Conservation (phyloP, 2,113 vertebrate species). For the Polypterus senegalus region DNA sequence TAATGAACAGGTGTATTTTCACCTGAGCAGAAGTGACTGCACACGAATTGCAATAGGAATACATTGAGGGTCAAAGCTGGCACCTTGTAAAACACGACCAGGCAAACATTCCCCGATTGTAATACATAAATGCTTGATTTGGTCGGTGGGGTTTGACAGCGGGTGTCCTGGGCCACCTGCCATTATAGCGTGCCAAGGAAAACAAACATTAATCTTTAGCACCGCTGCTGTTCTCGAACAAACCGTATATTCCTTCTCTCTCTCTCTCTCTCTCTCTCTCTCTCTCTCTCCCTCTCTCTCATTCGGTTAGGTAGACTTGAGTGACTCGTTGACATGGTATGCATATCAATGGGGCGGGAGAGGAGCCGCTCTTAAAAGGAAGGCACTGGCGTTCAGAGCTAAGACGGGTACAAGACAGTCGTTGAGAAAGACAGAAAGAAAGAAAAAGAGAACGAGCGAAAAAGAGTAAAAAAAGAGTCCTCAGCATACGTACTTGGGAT, state of each 20-base stretch:
- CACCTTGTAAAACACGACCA: too few relatives aligned
- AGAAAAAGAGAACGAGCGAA: background rate
- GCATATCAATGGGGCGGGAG: conserved; percentile 91
- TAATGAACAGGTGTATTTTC: too few relatives aligned
- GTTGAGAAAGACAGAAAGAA: background rate
- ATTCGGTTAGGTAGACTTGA: conserved; percentile 25
- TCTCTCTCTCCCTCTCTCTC: background rate
- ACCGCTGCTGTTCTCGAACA: conserved; percentile 17
- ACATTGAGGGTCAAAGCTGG: too few relatives aligned
- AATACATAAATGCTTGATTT: too few relatives aligned
- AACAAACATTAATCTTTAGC: conserved; percentile 18
- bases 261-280: conserved; percentile 4
- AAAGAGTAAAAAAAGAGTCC: conserved; percentile 1
- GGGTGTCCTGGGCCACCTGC: too few relatives aligned
- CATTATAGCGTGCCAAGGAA: too few relatives aligned
- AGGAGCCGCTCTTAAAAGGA: conserved; percentile 73
- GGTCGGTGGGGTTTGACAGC: too few relatives aligned
- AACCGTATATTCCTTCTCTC: conserved; percentile 4
- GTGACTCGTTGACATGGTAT: conserved; percentile 69
- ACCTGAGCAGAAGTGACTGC: too few relatives aligned
- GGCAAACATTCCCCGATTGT: too few relatives aligned
- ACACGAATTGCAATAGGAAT: too few relatives aligned
- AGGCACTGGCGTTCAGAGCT: conserved; percentile 31
- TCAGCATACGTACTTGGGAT: conserved; percentile 5
- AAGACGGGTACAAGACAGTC: conserved; percentile 17